Evolutionary conservation across 2,113 vertebrate species (phyloP), one percentile per base, ranked within the genome.

Genomic region (Entomyzon cyanotis): DNA sequence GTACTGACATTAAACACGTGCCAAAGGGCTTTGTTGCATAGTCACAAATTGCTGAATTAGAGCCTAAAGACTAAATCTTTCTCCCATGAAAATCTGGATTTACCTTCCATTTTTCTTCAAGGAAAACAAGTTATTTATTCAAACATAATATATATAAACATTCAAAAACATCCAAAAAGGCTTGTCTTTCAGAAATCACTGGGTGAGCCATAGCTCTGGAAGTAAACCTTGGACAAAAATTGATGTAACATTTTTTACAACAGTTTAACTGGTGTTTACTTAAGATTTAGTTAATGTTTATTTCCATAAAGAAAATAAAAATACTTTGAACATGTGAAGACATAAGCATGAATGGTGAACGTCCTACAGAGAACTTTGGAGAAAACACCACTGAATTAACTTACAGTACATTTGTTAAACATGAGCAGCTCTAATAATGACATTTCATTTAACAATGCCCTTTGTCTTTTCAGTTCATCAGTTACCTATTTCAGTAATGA

Each of bases 401-500:
- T 98, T 97, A 98, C 98, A 98, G 97, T 98, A 98, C 98, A 98
- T 98, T 98, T 98, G 98, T 98, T 98, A 98, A 98, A 98, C 98
- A 98, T 97, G 98, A 98, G 96, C 97, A 97, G 97, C 97, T 98
- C 98, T 98, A 98, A 98, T 98, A 98, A 98, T 98, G 98, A 98
- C 98, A 98, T 98, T 98, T 98, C 98, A 98, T 98, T 98, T 98
- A 98, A 98, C 98, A 98, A 98, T 98, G 98, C 97, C 98, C 98
- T 98, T 98, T 98, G 98, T 98, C 98, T 98, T 98, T 98, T 98
- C 98, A 98, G 98, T 98, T 98, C 98, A 98, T 98, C 98, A 98
- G 98, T 97, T 98, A 98, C 98, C 98, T 98, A 98, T 98, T 98
- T 98, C 98, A 97, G 98, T 98, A 98, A 98, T 98, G 98, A 98